phyloP scores from a whole-genome alignment of 2,888 invertebrate genomes.

The Troides helena region DNA sequence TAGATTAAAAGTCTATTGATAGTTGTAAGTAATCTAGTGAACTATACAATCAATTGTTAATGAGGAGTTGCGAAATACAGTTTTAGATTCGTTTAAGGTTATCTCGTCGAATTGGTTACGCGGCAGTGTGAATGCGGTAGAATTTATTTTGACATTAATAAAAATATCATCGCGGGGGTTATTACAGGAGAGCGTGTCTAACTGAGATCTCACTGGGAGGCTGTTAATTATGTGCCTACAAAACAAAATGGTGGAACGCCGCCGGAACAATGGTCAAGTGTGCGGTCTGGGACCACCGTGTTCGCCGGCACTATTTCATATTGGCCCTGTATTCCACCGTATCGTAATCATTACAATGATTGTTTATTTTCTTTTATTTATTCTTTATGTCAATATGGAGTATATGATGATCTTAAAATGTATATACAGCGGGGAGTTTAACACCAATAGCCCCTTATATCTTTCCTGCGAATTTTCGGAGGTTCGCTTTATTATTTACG shows the following conservation, averaged over 20 bases:
- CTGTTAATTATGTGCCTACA: constrained; percentile 77
- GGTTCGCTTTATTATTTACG: too few relatives aligned
- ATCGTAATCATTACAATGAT: constrained; percentile 33
- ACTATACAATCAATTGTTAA: not conserved
- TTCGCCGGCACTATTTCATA: constrained; percentile 35
- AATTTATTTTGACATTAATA: constrained; percentile 79
- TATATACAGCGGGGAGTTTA: too few relatives aligned
- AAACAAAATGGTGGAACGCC: constrained; percentile 69
- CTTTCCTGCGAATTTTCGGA: too few relatives aligned
- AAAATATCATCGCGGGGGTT: constrained; percentile 78
- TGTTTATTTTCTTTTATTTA: constrained; percentile 22
- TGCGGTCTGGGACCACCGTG: constrained; percentile 71
- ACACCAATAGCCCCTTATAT: too few relatives aligned
- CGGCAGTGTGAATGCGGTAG: constrained; percentile 56
- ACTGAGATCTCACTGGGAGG: constrained; percentile 75
- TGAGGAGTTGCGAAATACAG: not conserved
- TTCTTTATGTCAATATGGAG: not conserved
- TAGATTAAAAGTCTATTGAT: too few relatives aligned
- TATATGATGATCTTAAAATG: not conserved
- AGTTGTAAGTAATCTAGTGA: not conserved
- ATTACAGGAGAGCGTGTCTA: constrained; percentile 79
- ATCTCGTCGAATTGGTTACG: constrained; percentile 36
- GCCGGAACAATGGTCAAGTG: constrained; percentile 71
- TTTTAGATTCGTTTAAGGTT: not conserved
- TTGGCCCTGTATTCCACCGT: constrained; percentile 51